Evolutionary conservation across 2,888 invertebrate species (phyloP).

Genomic region (Hirtodrosophila confusa): DNA sequence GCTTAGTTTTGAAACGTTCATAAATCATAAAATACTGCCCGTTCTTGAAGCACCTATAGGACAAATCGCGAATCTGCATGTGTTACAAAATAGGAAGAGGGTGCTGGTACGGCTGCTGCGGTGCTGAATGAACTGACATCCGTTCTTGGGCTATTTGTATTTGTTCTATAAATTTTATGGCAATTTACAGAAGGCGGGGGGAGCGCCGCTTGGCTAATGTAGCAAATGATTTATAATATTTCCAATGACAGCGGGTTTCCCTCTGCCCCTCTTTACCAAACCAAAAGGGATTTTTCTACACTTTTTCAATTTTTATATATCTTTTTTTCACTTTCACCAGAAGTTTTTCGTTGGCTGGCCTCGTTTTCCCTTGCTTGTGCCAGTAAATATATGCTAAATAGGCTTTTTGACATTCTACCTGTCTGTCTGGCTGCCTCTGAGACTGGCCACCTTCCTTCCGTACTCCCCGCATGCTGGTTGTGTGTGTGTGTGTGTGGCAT

Average conservation of each 20-base stretch:
- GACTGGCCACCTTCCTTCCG: not conserved
- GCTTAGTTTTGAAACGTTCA: too few relatives aligned
- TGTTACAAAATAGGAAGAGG: too few relatives aligned
- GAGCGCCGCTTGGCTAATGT: constrained; percentile 74
- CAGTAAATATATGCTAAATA: constrained; percentile 80
- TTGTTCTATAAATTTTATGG: constrained; percentile 67
- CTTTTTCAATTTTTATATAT: constrained; percentile 13
- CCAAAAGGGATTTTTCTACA: constrained; percentile 53
- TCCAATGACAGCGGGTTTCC: constrained; percentile 63
- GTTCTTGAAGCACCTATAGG: too few relatives aligned
- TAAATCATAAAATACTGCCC: too few relatives aligned
- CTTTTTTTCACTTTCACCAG: constrained; percentile 39
- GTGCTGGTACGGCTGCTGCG: not conserved
- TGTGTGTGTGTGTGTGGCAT: constrained; percentile 48
- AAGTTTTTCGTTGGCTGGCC: constrained; percentile 47
- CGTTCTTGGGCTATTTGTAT: constrained; percentile 38
- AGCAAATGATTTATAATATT: constrained; percentile 79
- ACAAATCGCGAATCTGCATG: too few relatives aligned
- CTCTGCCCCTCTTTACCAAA: not conserved
- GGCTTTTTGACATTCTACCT: constrained; percentile 80
- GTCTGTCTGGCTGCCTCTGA: constrained; percentile 22
- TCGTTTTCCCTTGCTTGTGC: constrained; percentile 38
- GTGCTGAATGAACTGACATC: not conserved
- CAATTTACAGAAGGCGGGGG: constrained; percentile 66
- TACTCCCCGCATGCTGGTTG: not conserved